Conservation (phyloP, 1,140 invertebrate species). For the Camponotus vicinus region DNA sequence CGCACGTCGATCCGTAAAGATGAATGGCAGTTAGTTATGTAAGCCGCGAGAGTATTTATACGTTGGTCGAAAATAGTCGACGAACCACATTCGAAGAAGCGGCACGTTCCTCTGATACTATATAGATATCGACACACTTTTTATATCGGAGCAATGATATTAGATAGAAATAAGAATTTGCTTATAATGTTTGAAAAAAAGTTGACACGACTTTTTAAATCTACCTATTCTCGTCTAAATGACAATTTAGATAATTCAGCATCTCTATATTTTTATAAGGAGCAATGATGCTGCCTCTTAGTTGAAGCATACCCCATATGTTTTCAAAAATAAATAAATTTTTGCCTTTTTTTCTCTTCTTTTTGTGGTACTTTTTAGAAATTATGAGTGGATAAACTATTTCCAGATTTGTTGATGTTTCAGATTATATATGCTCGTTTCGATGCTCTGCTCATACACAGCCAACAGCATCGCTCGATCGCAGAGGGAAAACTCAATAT, state of each 20-base stretch:
- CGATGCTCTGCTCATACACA: not conserved
- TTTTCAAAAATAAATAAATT: conserved; percentile 19
- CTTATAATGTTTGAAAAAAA: not conserved
- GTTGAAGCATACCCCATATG: not conserved
- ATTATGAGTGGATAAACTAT: conserved; percentile 32
- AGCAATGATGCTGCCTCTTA: not conserved
- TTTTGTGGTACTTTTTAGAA: not conserved
- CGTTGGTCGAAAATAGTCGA: conserved; percentile 66
- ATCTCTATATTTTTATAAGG: not conserved
- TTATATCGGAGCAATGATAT: not conserved
- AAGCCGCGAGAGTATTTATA: conserved; percentile 71
- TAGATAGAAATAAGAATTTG: not conserved
- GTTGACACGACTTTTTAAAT: not conserved
- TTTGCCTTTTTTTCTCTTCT: not conserved
- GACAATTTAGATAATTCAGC: not conserved
- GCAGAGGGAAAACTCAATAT: conserved; percentile 10
- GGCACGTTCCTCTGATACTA: conserved; percentile 14
- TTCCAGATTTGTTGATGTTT: conserved; percentile 62
- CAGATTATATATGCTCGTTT: conserved; percentile 21
- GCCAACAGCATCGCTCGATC: conserved; percentile 27
- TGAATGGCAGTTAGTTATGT: conserved; percentile 71
- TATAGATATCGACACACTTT: conserved; percentile 28
- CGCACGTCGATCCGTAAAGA: conserved; percentile 53
- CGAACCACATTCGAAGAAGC: conserved; percentile 34
- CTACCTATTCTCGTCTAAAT: not conserved